Base-by-base conservation (phyloP, 2,888 invertebrate genomes). In the Chrysodeixis includens region DNA sequence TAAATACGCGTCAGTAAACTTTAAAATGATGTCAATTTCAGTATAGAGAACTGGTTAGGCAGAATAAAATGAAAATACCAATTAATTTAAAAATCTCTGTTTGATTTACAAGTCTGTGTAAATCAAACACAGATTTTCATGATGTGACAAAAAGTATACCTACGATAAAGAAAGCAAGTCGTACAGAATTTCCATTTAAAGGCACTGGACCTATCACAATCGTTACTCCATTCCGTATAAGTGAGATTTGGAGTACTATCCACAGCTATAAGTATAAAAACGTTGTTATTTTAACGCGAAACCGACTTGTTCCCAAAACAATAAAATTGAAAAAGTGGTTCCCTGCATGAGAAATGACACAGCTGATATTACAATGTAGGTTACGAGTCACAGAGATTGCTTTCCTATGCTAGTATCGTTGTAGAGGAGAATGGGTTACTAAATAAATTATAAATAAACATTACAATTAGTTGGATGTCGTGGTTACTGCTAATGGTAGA, bases 301-400 rank as follows among this genome's bases (percentile, higher is more conserved):
- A 49, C 20, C 46, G 18, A 49, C 46, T 49, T 49, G 46, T 16
- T 9, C 46, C 46, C 20, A 49, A 18, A 18, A 18, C 20, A 49
- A 49, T 49, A 49, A 49, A 49, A 49, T 49, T 10, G 18, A 20
- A 9, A 35, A 40, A 40, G 40, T 40, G 3, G 18, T 18, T 20
- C 20, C 46, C 16, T 18, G 46, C 46, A 46, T 46, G 46, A 46
- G 18, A 49, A 49, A 18, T 49, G 9, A 49, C 4, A 20, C 46
- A 49, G 46, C 46, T 49, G 46, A 49, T 49, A 20, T 12, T 40
- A 40, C 40, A 40, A 40, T n/a, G 40, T 40, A 40, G 40, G 40
- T 35, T 35, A 35, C 5, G 35, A 35, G 40, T n/a, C n/a, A 7
- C n/a, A n/a, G 7, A 40, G 40, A 40, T 40, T 40, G n/a, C n/a